phyloP scores from a whole-genome alignment of 2,888 invertebrate genomes.

The Drosophila atroscutellata region DNA sequence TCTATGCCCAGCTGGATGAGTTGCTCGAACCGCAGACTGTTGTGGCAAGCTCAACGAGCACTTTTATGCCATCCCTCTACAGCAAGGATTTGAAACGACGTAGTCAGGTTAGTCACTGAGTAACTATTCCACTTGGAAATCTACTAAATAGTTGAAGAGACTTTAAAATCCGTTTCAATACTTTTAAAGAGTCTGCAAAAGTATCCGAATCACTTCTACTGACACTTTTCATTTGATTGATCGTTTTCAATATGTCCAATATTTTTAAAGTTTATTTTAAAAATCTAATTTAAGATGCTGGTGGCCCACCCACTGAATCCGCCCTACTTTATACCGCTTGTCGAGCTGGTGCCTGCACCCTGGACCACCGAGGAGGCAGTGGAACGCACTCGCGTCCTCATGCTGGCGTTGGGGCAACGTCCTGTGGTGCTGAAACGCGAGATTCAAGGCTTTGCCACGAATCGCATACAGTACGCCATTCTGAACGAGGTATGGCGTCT shows the following conservation, averaged over 20 bases:
- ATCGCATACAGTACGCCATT: conserved; percentile 97
- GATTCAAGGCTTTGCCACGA: conserved; percentile 96
- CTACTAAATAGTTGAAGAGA: too few species aligned
- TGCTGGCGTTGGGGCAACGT: conserved; percentile 95
- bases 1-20: conserved; percentile 92
- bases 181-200: too few species aligned
- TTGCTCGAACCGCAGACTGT: conserved; percentile 91
- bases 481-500: conserved; percentile 96
- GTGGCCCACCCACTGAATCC: conserved; percentile 98
- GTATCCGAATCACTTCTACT: too few species aligned
- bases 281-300: too few species aligned
- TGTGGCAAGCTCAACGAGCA: conserved; percentile 96
- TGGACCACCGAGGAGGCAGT: conserved; percentile 93
- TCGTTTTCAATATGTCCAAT: too few species aligned
- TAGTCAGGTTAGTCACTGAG: conserved; percentile 85
- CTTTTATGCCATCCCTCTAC: conserved; percentile 95
- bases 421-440: conserved; percentile 94
- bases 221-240: too few species aligned
- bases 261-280: too few species aligned
- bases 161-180: too few species aligned
- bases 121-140: too few species aligned
- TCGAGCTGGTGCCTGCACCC: conserved; percentile 97
- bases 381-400: conserved; percentile 89
- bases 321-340: conserved; percentile 97
- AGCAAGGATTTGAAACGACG: conserved; percentile 92